Evolutionary conservation across 2,888 invertebrate genomes (phyloP), one percentile per base, ranked within the genome.

Genomic region (Linyphia triangularis): DNA sequence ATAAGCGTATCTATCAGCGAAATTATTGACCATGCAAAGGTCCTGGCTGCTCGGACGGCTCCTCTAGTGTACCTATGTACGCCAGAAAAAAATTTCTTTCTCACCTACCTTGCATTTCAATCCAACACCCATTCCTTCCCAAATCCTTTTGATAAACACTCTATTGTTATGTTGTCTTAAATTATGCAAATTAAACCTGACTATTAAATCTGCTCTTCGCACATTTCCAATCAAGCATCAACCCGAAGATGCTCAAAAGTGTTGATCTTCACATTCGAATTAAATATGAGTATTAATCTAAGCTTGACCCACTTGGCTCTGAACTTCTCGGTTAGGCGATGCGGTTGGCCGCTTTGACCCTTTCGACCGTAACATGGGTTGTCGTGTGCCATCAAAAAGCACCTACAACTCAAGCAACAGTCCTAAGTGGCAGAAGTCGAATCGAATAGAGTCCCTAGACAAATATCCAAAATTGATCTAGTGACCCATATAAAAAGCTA

Each of bases 261-360:
- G 30, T 22, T 51, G 19, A 28, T 19, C 51, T 22, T 10, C 28
- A 43, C 28, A 51, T 7, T 59, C 59, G 6, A 43, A 75, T 75
- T 24, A 61, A 63, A 77, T 61, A 69, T 28, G 69, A 85, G 59
- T 40, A 22, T 70, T 78, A 81, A 88, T 88, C 75, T 73, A 40
- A 75, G 81, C 86, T 86, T 86, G 86, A 86, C 86, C 86, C 86
- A 81, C 28, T 72, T 85, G 83, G 40, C 63, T 77, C 70, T 77
- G 61, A 85, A 85, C 79, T 69, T 86, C 57, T 67, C 61, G 73
- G 81, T 75, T 79, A 61, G 51, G 73, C 59, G 75, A 73, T 22
- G 67, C 65, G 86, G 75, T 57, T 81, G 75, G 84, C 75, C 67
- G 84, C 24, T 67, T 75, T 84, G 84, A 84, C 84, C 84, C 82